Conservation (phyloP, 1,140 invertebrate species). For the Diuraphis noxia region DNA sequence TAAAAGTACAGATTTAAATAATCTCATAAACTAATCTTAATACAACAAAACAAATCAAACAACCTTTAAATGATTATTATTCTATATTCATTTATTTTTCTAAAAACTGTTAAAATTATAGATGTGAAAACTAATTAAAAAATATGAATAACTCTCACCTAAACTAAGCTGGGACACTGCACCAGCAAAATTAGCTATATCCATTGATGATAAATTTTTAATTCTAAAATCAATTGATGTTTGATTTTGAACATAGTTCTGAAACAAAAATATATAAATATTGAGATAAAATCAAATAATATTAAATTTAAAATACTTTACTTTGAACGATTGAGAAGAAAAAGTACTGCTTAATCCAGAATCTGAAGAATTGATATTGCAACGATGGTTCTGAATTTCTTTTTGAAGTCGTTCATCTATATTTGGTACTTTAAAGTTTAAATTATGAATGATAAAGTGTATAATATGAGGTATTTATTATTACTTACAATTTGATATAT, state of each 20-base stretch:
- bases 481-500: slow-evolving; percentile 26
- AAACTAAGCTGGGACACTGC: slow-evolving; percentile 39
- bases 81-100: too few species aligned
- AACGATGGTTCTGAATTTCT: slow-evolving; percentile 41
- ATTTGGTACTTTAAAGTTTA: slow-evolving; percentile 23
- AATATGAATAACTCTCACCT: neutral
- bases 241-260: slow-evolving; percentile 52
- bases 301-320: slow-evolving; percentile 9
- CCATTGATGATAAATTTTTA: slow-evolving; percentile 44
- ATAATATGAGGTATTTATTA: neutral
- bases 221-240: slow-evolving; percentile 49
- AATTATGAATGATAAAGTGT: neutral
- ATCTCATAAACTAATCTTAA: neutral
- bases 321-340: slow-evolving; percentile 49
- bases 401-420: slow-evolving; percentile 43
- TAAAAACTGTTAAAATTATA: neutral
- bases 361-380: slow-evolving; percentile 31
- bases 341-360: slow-evolving; percentile 41
- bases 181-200: slow-evolving; percentile 47
- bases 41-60: neutral
- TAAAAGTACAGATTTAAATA: neutral
- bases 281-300: neutral
- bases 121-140: neutral
- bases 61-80: too few species aligned
- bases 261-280: slow-evolving; percentile 28